Base-by-base conservation (phyloP, 2,888 invertebrate species). In the Myopa tessellatipennis region DNA sequence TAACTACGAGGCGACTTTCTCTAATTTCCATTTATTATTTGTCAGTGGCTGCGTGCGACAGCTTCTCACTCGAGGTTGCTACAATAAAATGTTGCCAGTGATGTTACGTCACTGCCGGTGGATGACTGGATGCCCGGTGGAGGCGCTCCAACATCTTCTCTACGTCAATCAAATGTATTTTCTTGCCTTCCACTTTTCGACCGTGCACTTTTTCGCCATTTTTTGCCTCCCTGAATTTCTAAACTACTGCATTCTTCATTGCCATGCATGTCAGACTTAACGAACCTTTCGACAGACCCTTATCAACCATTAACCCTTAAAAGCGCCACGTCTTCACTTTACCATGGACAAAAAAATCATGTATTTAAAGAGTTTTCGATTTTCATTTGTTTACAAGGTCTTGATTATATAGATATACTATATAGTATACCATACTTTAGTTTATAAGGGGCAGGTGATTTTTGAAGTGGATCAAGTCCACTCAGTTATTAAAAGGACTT, bases 1-100 rank as follows among this genome's bases (percentile, higher is more conserved):
- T 83, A 82, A 82, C 86, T 69, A 80, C 78, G 71, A 72, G 58
- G 69, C 26, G 75, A 80, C 77, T 74, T 78, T 83, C 83, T 82
- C 85, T 84, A 82, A 85, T 86, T 86, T 85, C 83, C 85, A 85
- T 85, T 85, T 85, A 85, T 85, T 84, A 83, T 85, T 83, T 82
- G 82, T 78, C 76, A 78, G 79, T 81, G 84, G 84, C 85, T 85
- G 85, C 77, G 81, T 81, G 77, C 85, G 85, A 84, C 85, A 85
- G 81, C 68, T 75, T 18, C 67, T 74, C 74, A 60, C 65, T 18
- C 63, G 74, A 16, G 7, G 63, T 63, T 73, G 63, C 65, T 74
- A 67, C 67, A 40, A 75, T 45, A 60, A 75, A 68, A 69, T 75
- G 68, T 58, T 69, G n/a, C 60, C 34, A n/a, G n/a, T 40, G 14